These are phyloP conservation scores for Trissolcus japonicus DNA, from an alignment of 2,888 invertebrate genomes.

Conservation along the genomic window DNA sequence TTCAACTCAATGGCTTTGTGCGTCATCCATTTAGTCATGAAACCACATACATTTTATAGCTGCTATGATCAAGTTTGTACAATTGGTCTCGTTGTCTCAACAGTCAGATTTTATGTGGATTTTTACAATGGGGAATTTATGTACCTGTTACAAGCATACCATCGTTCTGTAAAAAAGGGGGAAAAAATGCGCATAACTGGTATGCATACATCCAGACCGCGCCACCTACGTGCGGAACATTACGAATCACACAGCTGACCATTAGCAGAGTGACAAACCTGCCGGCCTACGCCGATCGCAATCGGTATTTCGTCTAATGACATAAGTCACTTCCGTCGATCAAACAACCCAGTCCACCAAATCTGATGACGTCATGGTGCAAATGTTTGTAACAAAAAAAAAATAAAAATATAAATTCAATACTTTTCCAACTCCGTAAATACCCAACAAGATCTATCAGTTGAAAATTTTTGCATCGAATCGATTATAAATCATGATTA, in stretches of 20 bases:
- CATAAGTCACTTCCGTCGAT: slow-evolving; percentile 53
- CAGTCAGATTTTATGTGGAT: slow-evolving; percentile 19
- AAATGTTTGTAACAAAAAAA: slow-evolving; percentile 11
- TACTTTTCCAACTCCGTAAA: too few species aligned
- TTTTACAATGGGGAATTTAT: slow-evolving; percentile 59
- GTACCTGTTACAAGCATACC: slow-evolving; percentile 54
- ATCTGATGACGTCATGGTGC: slow-evolving; percentile 16
- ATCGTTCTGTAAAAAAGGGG: neutral
- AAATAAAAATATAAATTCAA: too few species aligned
- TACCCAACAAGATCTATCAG: neutral
- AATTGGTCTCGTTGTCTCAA: slow-evolving; percentile 19
- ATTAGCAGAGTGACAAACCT: slow-evolving; percentile 47
- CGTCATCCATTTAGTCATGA: neutral
- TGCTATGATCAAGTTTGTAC: slow-evolving; percentile 7
- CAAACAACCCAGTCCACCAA: slow-evolving; percentile 28
- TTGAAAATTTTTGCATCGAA: too few species aligned
- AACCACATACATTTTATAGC: neutral
- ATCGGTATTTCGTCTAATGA: slow-evolving; percentile 45
- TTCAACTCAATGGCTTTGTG: neutral
- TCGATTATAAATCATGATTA: too few species aligned
- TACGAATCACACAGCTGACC: slow-evolving; percentile 48
- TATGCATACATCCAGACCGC: slow-evolving; percentile 48
- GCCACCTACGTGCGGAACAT: slow-evolving; percentile 56
- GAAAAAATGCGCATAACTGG: slow-evolving; percentile 33
- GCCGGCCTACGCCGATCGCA: slow-evolving; percentile 60